Percentiles rank a stretch among this genome's conserved stretches.
phyloP scores from a whole-genome alignment of 2,797 vertebrate genomes.

The Myotis myotis region DNA sequence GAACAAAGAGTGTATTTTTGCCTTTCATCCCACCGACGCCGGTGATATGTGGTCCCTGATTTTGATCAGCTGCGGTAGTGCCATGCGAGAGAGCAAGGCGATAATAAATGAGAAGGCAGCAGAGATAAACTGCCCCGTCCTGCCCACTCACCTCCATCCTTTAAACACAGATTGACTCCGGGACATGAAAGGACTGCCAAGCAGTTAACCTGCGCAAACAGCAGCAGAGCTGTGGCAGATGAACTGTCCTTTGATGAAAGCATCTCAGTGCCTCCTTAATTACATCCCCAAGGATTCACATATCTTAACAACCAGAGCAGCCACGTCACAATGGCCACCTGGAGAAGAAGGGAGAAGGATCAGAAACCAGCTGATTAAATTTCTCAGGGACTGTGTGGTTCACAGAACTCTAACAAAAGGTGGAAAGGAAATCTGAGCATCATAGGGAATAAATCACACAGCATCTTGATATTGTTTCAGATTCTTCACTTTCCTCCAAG shows the following conservation, averaged over 20 bases:
- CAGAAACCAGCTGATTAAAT: constrained; percentile 42
- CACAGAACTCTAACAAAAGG: constrained; percentile 25
- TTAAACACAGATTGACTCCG: constrained; percentile 76
- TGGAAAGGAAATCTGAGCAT: neutral
- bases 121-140: constrained; percentile 78
- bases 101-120: constrained; percentile 79
- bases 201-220: constrained; percentile 73
- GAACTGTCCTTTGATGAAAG: constrained; percentile 71
- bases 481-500: neutral
- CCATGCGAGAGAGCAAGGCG: constrained; percentile 51
- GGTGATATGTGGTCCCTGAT: constrained; percentile 66
- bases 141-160: constrained; percentile 78
- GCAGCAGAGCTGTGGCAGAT: constrained; percentile 50
- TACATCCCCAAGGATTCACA: constrained; percentile 70
- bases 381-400: accelerated
- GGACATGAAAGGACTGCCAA: constrained; percentile 82
- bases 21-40: constrained; percentile 28
- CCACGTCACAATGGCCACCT: neutral
- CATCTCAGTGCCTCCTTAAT: constrained; percentile 78
- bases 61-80: constrained; percentile 71
- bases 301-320: constrained; percentile 71
- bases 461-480: neutral
- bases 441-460: constrained; percentile 7
- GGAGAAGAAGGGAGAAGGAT: constrained; percentile 57
- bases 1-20: constrained; percentile 66